Evolutionary conservation across 2,113 vertebrate genomes (phyloP).

Genomic region (Rattus rattus): DNA sequence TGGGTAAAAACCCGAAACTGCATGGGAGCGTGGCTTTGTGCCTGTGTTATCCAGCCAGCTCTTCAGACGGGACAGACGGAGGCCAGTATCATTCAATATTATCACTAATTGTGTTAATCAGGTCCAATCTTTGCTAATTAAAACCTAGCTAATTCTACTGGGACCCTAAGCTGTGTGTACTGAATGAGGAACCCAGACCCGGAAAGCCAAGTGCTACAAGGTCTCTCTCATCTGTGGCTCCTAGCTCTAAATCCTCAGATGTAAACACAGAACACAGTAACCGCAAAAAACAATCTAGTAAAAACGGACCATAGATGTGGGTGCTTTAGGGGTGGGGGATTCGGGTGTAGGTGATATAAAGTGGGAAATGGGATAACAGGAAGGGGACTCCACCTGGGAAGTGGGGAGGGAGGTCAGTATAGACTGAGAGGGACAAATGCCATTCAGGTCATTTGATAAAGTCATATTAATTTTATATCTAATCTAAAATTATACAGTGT

Average conservation of each 20-base stretch:
- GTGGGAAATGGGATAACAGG: background rate
- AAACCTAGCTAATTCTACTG: conserved; percentile 36
- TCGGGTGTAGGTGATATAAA: background rate
- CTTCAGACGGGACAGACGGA: conserved; percentile 7
- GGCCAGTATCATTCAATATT: conserved; percentile 25
- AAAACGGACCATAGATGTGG: background rate
- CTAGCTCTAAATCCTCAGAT: background rate
- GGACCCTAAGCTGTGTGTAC: conserved; percentile 39
- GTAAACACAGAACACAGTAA: background rate
- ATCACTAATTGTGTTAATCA: conserved; percentile 1
- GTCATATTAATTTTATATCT: background rate
- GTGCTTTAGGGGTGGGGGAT: background rate
- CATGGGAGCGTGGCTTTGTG: background rate
- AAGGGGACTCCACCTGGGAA: background rate
- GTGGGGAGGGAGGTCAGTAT: background rate
- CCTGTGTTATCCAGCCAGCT: background rate
- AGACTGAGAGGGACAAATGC: background rate
- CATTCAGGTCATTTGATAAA: background rate
- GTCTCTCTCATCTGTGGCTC: background rate
- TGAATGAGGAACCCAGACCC: background rate
- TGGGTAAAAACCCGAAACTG: background rate
- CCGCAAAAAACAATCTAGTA: background rate
- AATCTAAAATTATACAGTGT: background rate
- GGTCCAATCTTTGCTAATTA: conserved; percentile 22
- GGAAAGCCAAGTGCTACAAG: background rate